These are phyloP conservation scores for Epizoanthus illoricatus DNA, from an alignment of 92 coral and sea anemone species.

Conservation along the genomic window DNA sequence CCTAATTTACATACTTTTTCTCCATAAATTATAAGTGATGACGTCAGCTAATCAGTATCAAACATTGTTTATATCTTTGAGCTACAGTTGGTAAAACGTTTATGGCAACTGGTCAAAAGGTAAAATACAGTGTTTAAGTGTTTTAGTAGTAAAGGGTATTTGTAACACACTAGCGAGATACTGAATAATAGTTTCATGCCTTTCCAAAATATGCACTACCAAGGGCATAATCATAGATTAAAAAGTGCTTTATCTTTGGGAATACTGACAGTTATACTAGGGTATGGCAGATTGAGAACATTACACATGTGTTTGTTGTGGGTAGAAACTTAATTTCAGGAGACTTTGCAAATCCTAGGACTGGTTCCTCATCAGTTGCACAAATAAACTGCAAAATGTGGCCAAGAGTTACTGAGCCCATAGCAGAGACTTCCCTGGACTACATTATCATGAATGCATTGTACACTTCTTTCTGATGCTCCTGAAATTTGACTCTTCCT, in stretches of 20 bases:
- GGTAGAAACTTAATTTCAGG: slow-evolving; percentile 45
- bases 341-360: slow-evolving; percentile 46
- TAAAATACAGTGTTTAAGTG: no score
- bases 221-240: slow-evolving; percentile 55
- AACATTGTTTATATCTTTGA: no score
- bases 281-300: slow-evolving; percentile 17
- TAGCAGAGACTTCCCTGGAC: slow-evolving; percentile 43
- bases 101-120: no score
- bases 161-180: no score
- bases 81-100: no score
- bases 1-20: no score
- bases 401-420: slow-evolving; percentile 40
- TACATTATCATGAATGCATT: slow-evolving; percentile 34
- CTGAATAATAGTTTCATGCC: background rate
- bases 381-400: slow-evolving; percentile 57
- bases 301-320: slow-evolving; percentile 24
- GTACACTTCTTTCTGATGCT: slow-evolving; percentile 39
- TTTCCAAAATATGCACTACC: slow-evolving; percentile 47
- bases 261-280: background rate
- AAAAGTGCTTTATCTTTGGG: slow-evolving; percentile 44
- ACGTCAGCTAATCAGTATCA: no score
- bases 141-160: no score
- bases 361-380: slow-evolving; percentile 63
- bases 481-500: slow-evolving; percentile 46
- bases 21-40: no score